Percentiles rank a stretch among this genome's conserved stretches.
phyloP scores from a whole-genome alignment of 2,113 vertebrate genomes.

The Scomber colias region DNA sequence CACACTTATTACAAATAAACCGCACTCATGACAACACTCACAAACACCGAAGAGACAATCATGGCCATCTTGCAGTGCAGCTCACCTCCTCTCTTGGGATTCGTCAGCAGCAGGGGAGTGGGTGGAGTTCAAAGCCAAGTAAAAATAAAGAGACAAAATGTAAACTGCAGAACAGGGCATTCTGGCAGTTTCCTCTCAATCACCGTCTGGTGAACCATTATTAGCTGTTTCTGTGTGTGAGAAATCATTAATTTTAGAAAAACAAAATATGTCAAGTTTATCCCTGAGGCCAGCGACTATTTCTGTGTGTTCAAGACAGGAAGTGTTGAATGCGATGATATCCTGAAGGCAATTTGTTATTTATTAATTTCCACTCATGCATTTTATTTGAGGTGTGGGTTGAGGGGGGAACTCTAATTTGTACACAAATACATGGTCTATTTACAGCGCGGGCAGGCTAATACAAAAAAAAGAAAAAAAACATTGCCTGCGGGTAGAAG shows the following conservation, averaged over 20 bases:
- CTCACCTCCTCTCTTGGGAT: conserved; percentile 41
- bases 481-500: neutral
- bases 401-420: conserved; percentile 63
- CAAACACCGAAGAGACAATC: conserved; percentile 40
- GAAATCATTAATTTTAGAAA: conserved; percentile 75
- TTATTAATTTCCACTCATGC: conserved; percentile 72
- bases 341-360: conserved; percentile 72
- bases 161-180: conserved; percentile 51
- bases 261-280: conserved; percentile 76
- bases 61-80: conserved; percentile 37
- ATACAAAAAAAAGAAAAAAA: conserved; percentile 24
- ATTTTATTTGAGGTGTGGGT: conserved; percentile 57
- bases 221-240: conserved; percentile 53
- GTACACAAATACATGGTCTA: conserved; percentile 48
- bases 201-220: conserved; percentile 60
- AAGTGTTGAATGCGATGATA: conserved; percentile 51
- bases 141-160: conserved; percentile 60
- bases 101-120: conserved; percentile 52
- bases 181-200: conserved; percentile 66
- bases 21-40: conserved; percentile 32
- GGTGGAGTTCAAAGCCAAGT: conserved; percentile 65
- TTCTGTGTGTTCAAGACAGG: conserved; percentile 61
- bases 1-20: conserved; percentile 29
- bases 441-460: conserved; percentile 39
- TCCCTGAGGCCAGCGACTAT: conserved; percentile 69